A percentile compares a stretch with the other conserved stretches of the same genome.
Conservation (phyloP, 2,888 invertebrate genomes). For the Blera fallax region DNA sequence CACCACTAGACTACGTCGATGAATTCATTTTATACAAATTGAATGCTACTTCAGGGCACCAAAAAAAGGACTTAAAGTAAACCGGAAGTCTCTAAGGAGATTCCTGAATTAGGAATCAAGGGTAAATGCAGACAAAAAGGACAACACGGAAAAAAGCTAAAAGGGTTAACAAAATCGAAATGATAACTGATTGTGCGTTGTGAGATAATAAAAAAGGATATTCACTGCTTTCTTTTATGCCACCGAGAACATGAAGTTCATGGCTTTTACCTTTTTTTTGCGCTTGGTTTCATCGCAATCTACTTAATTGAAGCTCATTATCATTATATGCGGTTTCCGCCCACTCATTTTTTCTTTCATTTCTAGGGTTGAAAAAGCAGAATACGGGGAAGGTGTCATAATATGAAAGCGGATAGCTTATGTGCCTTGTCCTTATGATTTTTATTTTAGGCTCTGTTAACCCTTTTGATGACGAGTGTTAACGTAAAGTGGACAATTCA, state of each 20-base stretch:
- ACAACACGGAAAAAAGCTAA: slow-evolving; percentile 6
- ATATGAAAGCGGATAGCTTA: neutral
- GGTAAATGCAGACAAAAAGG: slow-evolving; percentile 3
- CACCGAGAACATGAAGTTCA: neutral
- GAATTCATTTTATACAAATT: slow-evolving; percentile 49
- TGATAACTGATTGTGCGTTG: slow-evolving; percentile 38
- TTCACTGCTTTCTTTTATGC: neutral
- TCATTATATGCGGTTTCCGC: slow-evolving; percentile 1
- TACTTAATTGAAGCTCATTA: slow-evolving; percentile 31
- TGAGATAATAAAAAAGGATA: slow-evolving; percentile 7
- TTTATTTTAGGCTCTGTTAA: neutral
- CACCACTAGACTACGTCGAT: slow-evolving; percentile 2
- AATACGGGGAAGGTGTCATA: neutral
- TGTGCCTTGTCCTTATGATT: neutral
- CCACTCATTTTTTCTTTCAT: neutral
- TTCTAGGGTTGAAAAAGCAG: neutral
- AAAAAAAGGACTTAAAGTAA: neutral
- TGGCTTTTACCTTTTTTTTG: slow-evolving; percentile 9
- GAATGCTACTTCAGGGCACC: neutral
- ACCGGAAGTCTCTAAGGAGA: slow-evolving; percentile 8
- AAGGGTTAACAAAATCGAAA: slow-evolving; percentile 20
- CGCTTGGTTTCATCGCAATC: slow-evolving; percentile 14
- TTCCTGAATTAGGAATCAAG: neutral
- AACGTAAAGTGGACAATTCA: neutral
- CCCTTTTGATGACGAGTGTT: neutral